A percentile compares a stretch with the other conserved stretches of the same genome.
phyloP scores from a whole-genome alignment of 23 tunicate species.

The Ascidia mentula region DNA sequence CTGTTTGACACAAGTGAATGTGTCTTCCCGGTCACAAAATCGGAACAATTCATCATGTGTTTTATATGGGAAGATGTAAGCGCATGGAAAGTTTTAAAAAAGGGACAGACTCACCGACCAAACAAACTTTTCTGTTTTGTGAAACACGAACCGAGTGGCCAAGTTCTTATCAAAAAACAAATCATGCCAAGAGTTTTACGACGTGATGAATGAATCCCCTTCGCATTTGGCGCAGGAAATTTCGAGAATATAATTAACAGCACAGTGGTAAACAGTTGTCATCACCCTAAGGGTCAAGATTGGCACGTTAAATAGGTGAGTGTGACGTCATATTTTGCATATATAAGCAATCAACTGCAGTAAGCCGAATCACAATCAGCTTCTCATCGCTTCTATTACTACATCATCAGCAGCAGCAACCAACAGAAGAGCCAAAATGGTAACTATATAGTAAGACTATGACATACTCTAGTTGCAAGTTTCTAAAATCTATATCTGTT shows the following conservation, averaged over 20 bases:
- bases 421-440: not conserved
- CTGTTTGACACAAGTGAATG: too few species aligned
- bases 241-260: not conserved
- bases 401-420: not conserved
- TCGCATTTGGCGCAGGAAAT: too few species aligned
- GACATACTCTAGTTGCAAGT: not conserved
- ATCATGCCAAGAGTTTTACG: too few species aligned
- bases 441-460: not conserved
- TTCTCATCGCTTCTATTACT: not conserved
- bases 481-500: not conserved
- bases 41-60: too few species aligned
- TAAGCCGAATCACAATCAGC: not conserved
- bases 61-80: too few species aligned
- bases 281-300: not conserved
- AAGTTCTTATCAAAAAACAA: too few species aligned
- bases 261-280: not conserved
- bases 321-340: not conserved
- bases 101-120: too few species aligned
- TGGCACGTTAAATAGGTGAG: not conserved
- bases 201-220: too few species aligned
- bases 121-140: too few species aligned
- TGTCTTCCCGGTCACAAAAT: too few species aligned
- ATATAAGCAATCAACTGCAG: not conserved
- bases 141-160: too few species aligned
- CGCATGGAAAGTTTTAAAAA: too few species aligned